Base-by-base conservation (phyloP, 2,888 invertebrate genomes). In the Parapristionchus giblindavisi region DNA sequence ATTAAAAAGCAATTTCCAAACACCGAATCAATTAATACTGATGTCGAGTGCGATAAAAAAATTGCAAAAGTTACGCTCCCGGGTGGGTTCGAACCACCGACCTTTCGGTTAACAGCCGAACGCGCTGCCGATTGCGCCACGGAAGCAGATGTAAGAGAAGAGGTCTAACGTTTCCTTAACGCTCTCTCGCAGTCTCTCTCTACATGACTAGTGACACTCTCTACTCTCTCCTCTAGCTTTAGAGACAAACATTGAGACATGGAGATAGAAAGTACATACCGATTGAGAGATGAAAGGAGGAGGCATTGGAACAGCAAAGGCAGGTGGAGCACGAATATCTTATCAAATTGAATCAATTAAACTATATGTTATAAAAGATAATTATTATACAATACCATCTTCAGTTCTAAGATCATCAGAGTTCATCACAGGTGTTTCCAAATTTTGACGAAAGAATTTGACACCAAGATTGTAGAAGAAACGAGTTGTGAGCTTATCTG, bases 31-130 rank as follows among this genome's bases (percentile, higher is more conserved):
- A n/a, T 36, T 27, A 1, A n/a, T 17, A 1, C 3, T 29, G 8
- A 1, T 29, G 0, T 1, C 27, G 21, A 14, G 2, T 21, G 29
- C n/a, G n/a, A n/a, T n/a, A n/a, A n/a, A 29, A n/a, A 17, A 3
- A 3, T 1, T 0, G 43, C 63, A 65, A 68, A 68, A 68, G n/a
- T 2, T 68, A 68, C 83, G 84, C 90, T 95, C 70, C 95, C 95
- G 85, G 85, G 86, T 87, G 87, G 86, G 84, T 84, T 86, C 81
- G 87, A 87, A 87, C 86, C 85, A 87, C 85, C 85, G 85, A 86
- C 85, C 86, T 86, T 85, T 87, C 84, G 85, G 85, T 87, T 87
- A 87, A 87, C 86, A 87, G 86, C 85, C 86, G 84, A 87, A 87
- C 85, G 86, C 87, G 86, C 86, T 85, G 79, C 78, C 78, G 77